Percentiles rank a stretch among this genome's conserved stretches.
These are phyloP conservation scores for Pelmatolapia mariae DNA, from an alignment of 2,113 vertebrate species.

Conservation along the genomic window DNA sequence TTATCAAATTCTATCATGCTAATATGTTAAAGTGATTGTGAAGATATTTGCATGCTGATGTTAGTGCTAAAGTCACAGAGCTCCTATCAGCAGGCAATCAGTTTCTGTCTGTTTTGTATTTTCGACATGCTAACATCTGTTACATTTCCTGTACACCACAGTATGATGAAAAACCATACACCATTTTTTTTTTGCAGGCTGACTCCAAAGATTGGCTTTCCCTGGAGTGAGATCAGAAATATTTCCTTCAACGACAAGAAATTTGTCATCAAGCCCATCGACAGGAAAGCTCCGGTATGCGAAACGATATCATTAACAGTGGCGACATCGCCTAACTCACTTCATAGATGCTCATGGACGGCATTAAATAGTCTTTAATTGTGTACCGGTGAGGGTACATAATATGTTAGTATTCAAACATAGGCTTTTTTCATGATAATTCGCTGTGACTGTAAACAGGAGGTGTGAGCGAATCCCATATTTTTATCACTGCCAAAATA, in stretches of 20 bases:
- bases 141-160: background rate
- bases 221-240: constrained; percentile 97
- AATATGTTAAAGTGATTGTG: background rate
- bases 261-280: constrained; percentile 96
- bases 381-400: background rate
- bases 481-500: background rate
- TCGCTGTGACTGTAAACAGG: background rate
- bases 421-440: background rate
- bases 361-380: background rate
- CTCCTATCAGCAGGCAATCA: background rate
- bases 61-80: background rate
- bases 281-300: constrained; percentile 93
- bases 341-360: background rate
- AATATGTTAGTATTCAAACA: background rate
- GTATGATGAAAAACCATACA: background rate
- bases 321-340: background rate
- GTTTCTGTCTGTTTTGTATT: background rate
- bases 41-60: background rate
- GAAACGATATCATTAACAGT: background rate
- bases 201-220: constrained; percentile 97
- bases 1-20: background rate
- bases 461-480: background rate
- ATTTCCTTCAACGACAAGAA: constrained; percentile 99
- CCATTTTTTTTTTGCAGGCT: constrained; percentile 66
- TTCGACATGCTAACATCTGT: background rate